A percentile compares a stretch with the other conserved stretches of the same genome.
Evolutionary conservation across 1,140 invertebrate genomes (phyloP).

Genomic region (Drosophila willistoni): DNA sequence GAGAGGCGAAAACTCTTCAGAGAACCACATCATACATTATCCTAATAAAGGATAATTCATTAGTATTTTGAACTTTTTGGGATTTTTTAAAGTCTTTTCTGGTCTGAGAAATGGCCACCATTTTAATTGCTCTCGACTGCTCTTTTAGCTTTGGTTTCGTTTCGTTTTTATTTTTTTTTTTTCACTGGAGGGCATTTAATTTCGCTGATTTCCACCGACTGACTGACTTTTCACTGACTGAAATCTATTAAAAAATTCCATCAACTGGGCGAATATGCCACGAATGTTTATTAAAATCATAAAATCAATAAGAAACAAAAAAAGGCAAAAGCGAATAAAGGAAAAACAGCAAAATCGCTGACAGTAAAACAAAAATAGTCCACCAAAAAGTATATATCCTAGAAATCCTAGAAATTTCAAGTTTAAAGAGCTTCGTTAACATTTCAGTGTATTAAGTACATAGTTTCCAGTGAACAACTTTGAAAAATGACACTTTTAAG

Average conservation of each 20-base stretch:
- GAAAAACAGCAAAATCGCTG: not conserved
- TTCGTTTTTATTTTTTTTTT: not conserved
- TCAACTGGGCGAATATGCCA: slow-evolving; percentile 55
- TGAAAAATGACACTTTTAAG: slow-evolving; percentile 65
- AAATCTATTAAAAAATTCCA: slow-evolving; percentile 71
- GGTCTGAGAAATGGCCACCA: slow-evolving; percentile 56
- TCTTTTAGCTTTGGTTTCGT: not conserved
- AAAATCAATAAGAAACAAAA: slow-evolving; percentile 62
- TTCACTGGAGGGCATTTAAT: slow-evolving; percentile 53
- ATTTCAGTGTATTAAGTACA: not conserved
- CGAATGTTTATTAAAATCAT: slow-evolving; percentile 79
- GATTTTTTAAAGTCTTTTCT: slow-evolving; percentile 77
- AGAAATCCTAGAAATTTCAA: slow-evolving; percentile 16
- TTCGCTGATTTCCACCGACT: slow-evolving; percentile 57
- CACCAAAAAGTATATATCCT: not conserved
- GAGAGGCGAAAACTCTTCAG: slow-evolving; percentile 63
- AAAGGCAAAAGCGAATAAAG: slow-evolving; percentile 5
- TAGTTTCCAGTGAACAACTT: slow-evolving; percentile 19
- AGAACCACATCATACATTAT: slow-evolving; percentile 83
- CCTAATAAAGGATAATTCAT: slow-evolving; percentile 83
- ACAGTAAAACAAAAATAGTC: not conserved
- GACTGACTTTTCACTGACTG: slow-evolving; percentile 27
- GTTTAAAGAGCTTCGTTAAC: slow-evolving; percentile 16
- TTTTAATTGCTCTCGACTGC: slow-evolving; percentile 62
- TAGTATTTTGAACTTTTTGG: slow-evolving; percentile 82